These are phyloP conservation scores for Muscidifurax raptorellus DNA, from an alignment of 1,140 invertebrate genomes.

Conservation along the genomic window DNA sequence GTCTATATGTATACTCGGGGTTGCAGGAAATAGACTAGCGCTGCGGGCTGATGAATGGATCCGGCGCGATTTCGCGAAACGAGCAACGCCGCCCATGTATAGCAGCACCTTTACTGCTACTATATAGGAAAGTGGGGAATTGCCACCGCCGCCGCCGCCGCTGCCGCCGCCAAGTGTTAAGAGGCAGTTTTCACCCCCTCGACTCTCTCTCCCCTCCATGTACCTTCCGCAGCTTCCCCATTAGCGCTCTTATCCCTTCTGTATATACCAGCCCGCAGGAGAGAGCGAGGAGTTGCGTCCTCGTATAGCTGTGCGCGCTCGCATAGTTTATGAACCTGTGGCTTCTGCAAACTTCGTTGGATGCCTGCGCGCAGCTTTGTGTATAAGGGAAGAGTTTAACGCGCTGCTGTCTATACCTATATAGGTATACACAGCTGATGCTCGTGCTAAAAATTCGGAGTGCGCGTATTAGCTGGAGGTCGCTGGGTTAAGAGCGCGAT, in stretches of 20 bases:
- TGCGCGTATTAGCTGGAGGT: not conserved
- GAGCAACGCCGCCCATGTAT: constrained; percentile 3
- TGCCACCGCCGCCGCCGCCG: not conserved
- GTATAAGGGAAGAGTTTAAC: not conserved
- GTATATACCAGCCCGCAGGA: not conserved
- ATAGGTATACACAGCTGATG: not conserved
- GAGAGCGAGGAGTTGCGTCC: constrained; percentile 15
- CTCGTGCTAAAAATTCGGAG: not conserved
- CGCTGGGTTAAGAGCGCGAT: not conserved
- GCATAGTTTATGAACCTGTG: constrained; percentile 69
- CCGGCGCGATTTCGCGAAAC: constrained; percentile 26
- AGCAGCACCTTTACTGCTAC: not conserved
- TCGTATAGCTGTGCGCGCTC: constrained; percentile 44
- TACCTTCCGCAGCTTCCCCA: constrained; percentile 17
- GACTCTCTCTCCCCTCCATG: not conserved
- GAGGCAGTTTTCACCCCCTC: constrained; percentile 57
- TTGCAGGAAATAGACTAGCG: constrained; percentile 24
- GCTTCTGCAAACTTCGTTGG: constrained; percentile 59
- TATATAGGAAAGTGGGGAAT: not conserved
- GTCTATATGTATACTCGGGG: not conserved
- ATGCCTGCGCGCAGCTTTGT: constrained; percentile 17
- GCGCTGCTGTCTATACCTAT: not conserved
- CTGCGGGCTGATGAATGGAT: constrained; percentile 4
- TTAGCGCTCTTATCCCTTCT: constrained; percentile 27
- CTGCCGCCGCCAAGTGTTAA: constrained; percentile 56